phyloP scores from a whole-genome alignment of 2,888 invertebrate species.

The Neelides folsomi region DNA sequence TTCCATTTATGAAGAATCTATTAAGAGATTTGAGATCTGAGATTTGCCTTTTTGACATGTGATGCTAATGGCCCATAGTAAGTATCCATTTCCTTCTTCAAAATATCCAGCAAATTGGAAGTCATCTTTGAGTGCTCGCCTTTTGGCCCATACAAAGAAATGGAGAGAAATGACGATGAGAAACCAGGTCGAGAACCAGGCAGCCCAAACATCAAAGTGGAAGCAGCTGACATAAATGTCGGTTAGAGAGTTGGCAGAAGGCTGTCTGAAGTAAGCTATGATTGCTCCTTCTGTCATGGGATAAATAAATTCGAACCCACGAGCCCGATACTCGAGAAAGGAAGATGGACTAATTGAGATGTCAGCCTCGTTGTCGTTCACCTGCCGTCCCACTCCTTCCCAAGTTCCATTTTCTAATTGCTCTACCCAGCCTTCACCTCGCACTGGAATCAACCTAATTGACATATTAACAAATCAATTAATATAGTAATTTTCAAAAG shows the following conservation, averaged over 20 bases:
- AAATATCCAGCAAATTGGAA: neutral
- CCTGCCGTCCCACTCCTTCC: slow-evolving; percentile 1
- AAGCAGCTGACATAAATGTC: neutral
- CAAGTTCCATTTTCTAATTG: slow-evolving; percentile 5
- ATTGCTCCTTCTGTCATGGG: neutral
- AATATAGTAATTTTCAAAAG: neutral
- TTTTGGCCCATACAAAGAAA: neutral
- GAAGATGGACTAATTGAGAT: slow-evolving; percentile 1
- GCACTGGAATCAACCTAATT: neutral
- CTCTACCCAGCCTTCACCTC: slow-evolving; percentile 3
- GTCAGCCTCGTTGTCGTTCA: neutral
- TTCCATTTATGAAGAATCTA: too few species aligned
- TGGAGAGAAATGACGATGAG: neutral
- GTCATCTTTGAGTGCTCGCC: neutral
- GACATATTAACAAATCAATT: too few species aligned
- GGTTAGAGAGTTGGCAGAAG: neutral
- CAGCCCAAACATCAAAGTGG: neutral
- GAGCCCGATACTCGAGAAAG: neutral
- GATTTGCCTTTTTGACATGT: slow-evolving; percentile 1
- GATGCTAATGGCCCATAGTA: neutral
- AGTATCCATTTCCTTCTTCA: neutral
- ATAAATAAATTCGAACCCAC: neutral
- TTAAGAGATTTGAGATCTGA: too few species aligned
- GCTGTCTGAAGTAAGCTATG: slow-evolving; percentile 1
- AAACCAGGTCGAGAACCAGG: neutral